phyloP scores from a whole-genome alignment of 2,113 vertebrate genomes.

The Dromiciops gliroides region DNA sequence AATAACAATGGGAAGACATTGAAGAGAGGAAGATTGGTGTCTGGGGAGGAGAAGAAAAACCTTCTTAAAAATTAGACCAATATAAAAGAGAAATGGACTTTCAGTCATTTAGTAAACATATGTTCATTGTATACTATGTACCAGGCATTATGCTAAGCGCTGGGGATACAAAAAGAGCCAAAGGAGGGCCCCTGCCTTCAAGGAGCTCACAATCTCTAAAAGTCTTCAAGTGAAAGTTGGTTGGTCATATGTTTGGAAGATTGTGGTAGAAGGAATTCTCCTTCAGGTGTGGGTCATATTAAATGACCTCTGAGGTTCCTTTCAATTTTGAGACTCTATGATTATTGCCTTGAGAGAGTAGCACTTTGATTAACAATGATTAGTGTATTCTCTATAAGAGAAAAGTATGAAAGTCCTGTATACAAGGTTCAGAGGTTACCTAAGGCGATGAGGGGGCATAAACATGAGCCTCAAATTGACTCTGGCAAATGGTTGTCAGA shows the following conservation, averaged over 20 bases:
- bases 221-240: neutral
- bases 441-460: neutral
- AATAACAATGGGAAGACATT: neutral
- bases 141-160: too few relatives aligned
- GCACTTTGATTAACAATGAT: neutral
- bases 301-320: neutral
- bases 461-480: neutral
- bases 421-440: neutral
- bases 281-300: neutral
- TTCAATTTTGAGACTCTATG: neutral
- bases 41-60: neutral
- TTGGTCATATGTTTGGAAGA: neutral
- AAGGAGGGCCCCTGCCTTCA: too few relatives aligned
- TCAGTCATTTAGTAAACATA: neutral
- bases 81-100: neutral
- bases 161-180: too few relatives aligned
- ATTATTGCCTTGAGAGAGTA: neutral
- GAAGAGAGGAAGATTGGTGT: neutral
- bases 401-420: neutral
- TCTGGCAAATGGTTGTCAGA: neutral
- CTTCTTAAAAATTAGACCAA: too few relatives aligned
- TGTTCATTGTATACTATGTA: too few relatives aligned
- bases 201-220: neutral
- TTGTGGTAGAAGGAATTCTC: neutral
- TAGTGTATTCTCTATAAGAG: neutral